Evolutionary conservation across 2,797 vertebrate genomes (phyloP), one percentile per base, ranked within the genome.

Genomic region (Taenioides sp.): DNA sequence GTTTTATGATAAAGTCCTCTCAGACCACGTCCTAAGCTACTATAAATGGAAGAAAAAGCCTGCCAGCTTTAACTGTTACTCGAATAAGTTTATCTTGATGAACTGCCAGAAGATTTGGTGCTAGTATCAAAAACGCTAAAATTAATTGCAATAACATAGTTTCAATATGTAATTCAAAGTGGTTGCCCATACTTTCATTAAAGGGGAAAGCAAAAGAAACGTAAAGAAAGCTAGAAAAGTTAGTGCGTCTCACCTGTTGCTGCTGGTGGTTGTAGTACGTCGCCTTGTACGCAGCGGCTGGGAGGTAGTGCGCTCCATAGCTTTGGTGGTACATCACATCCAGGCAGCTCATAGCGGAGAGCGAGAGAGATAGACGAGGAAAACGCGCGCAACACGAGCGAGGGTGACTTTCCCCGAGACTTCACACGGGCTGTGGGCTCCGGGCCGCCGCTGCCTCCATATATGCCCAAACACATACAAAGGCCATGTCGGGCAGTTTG

Each of bases 321-420:
- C 95, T 93, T 86, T 95, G 95, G 84, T 96, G 96, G 94, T 97
- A 95, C 95, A 96, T 97, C 93, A 98, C 95, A 94, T 96, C 97
- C 91, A 97, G 93, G 91, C 97, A 98, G 89, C 97, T 99, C 97
- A 99, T 98, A 90, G 94, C 95, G 90, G 91, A 87, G 72, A 78
- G 89, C 68, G 80, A 60, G 86, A 69, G 86, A 69, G 86, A 31
- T 4, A 79, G 69, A 62, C 58, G 66, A 78, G 71, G 78, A 74
- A 77, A 69, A 74, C 67, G 61, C 72, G 52, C 73, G 59, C 61
- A 70, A 75, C 70, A 55, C 75, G 71, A 73, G 73, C 77, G 70
- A 82, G 77, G 62, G 63, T 54, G 62, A 73, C 78, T 76, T 82
- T 88, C 81, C 86, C 89, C 73, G 71, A 70, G 68, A 73, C 80